Percentiles rank a stretch among this genome's conserved stretches.
Conservation (phyloP, 2,888 invertebrate species). For the Ernsta delagoae region DNA sequence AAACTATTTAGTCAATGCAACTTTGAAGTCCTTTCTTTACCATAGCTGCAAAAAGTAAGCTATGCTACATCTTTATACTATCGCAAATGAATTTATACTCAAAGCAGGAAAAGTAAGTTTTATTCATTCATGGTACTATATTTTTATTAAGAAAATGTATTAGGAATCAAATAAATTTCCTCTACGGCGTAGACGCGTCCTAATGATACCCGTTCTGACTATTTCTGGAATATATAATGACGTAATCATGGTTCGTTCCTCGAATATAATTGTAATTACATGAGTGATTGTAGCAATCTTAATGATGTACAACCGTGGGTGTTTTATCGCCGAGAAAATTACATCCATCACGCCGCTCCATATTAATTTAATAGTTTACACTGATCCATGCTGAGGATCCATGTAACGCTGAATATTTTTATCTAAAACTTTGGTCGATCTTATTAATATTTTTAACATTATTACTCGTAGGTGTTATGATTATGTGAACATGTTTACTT, state of each 20-base stretch:
- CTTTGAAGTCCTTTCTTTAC: too few species aligned
- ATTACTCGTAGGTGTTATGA: too few species aligned
- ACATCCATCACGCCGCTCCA: constrained; percentile 25
- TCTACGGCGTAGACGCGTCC: constrained; percentile 18
- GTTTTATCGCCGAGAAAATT: constrained; percentile 31
- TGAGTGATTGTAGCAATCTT: constrained; percentile 46
- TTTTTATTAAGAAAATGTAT: too few species aligned
- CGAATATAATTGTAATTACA: constrained; percentile 40
- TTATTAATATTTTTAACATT: too few species aligned
- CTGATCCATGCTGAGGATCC: background rate
- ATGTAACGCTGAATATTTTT: constrained; percentile 14
- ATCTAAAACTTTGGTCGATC: background rate
- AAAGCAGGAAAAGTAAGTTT: too few species aligned
- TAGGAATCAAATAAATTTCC: background rate
- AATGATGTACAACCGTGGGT: constrained; percentile 34
- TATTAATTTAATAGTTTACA: constrained; percentile 24
- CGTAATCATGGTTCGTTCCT: constrained; percentile 39
- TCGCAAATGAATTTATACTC: too few species aligned
- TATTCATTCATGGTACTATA: too few species aligned
- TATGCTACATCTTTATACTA: too few species aligned
- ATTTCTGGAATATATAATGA: constrained; percentile 40
- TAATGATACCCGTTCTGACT: constrained; percentile 47
- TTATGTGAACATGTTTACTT: too few species aligned
- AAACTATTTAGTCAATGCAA: too few species aligned
- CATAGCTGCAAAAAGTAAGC: too few species aligned